These are phyloP conservation scores for Poeciliopsis occidentalis DNA, from an alignment of 2,113 vertebrate species.

Conservation along the genomic window DNA sequence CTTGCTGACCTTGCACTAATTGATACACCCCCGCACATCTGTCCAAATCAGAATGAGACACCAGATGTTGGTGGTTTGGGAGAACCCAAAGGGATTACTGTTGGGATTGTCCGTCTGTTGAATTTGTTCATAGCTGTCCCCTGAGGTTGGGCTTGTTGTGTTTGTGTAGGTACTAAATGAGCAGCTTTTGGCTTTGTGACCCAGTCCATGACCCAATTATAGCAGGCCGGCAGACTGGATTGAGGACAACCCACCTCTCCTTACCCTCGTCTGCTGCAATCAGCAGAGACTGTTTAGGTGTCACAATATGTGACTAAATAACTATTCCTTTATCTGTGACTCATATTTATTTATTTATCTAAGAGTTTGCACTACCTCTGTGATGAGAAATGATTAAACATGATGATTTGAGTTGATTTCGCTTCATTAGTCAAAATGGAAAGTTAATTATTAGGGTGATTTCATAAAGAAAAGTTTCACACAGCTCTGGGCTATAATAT, in stretches of 20 bases:
- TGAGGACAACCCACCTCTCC: neutral
- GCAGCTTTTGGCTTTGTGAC: constrained; percentile 32
- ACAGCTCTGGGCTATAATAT: neutral
- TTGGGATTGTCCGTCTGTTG: neutral
- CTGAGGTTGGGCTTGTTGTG: neutral
- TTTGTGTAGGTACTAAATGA: constrained; percentile 17
- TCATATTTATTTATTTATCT: constrained; percentile 4
- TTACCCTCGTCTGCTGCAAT: neutral
- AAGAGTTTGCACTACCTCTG: neutral
- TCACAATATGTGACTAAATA: constrained; percentile 45
- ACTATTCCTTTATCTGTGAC: constrained; percentile 24
- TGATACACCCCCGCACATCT: constrained; percentile 1
- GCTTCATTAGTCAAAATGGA: too few relatives aligned
- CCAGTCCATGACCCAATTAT: constrained; percentile 51
- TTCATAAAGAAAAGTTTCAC: too few relatives aligned
- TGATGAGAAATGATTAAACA: too few relatives aligned
- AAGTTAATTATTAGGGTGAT: too few relatives aligned
- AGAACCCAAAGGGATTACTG: constrained; percentile 32
- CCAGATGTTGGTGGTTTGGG: constrained; percentile 29
- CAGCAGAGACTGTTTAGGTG: constrained; percentile 25
- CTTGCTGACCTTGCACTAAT: neutral
- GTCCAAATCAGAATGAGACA: neutral
- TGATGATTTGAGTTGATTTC: too few relatives aligned
- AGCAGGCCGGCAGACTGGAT: constrained; percentile 24
- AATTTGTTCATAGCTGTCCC: constrained; percentile 17